Percentiles rank a stretch among this genome's conserved stretches.
These are phyloP conservation scores for Lepetodrilus schrolli DNA, from an alignment of 2,888 invertebrate species.

Conservation along the genomic window DNA sequence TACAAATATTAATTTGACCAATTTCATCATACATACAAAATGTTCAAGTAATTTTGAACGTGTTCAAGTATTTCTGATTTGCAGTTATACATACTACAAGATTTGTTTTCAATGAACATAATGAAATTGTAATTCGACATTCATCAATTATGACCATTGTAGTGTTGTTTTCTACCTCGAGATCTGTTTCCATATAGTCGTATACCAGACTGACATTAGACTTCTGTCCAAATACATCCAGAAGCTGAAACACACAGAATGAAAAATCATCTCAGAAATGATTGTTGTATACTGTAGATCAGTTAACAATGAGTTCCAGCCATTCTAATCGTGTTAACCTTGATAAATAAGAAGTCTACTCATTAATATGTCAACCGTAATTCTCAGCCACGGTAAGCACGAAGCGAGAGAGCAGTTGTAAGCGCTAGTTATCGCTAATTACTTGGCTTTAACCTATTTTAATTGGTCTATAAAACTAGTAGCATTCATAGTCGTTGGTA, in stretches of 20 bases:
- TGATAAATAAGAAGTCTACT: neutral
- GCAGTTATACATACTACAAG: neutral
- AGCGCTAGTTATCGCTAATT: too few species aligned
- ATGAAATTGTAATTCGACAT: neutral
- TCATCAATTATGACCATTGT: too few species aligned
- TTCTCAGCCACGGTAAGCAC: too few species aligned
- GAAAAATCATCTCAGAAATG: neutral
- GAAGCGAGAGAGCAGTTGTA: too few species aligned
- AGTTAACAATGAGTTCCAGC: neutral
- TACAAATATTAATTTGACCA: too few species aligned
- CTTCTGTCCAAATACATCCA: constrained; percentile 97
- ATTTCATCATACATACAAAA: neutral
- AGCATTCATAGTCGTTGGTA: too few species aligned
- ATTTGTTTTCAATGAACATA: neutral
- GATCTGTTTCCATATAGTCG: constrained; percentile 99
- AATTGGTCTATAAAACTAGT: too few species aligned
- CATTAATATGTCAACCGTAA: neutral
- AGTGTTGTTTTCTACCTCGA: too few species aligned
- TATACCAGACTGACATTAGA: constrained; percentile 98
- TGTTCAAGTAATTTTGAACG: neutral
- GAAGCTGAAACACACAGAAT: constrained; percentile 73
- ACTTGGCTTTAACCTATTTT: too few species aligned
- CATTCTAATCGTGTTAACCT: too few species aligned
- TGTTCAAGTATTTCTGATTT: too few species aligned
- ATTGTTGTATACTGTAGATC: too few species aligned